Conservation (phyloP, 2,888 invertebrate genomes). For the Cataglyphis albicans region DNA sequence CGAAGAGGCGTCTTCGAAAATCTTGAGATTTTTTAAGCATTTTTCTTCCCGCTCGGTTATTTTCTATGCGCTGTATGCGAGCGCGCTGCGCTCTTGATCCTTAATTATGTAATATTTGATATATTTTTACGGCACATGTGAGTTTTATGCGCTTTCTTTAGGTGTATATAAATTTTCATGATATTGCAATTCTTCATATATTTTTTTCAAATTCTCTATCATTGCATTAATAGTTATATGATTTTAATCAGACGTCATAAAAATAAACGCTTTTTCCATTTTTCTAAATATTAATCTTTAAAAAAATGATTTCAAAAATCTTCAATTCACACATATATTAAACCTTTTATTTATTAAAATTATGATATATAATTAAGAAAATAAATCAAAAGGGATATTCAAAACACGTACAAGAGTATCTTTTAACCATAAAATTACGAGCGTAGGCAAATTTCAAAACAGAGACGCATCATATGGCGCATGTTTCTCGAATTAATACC, state of each 20-base stretch:
- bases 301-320: not conserved
- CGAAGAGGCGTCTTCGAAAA: slow-evolving; percentile 67
- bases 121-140: not conserved
- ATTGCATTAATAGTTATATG: not conserved
- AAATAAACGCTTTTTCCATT: not conserved
- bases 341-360: not conserved
- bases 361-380: not conserved
- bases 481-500: not conserved
- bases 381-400: not conserved
- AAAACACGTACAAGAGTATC: not conserved
- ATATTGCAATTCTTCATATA: not conserved
- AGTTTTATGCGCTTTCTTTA: not conserved
- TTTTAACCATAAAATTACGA: not conserved
- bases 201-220: not conserved
- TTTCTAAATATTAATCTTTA: not conserved
- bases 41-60: slow-evolving; percentile 15
- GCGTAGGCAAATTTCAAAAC: not conserved
- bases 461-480: not conserved
- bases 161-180: too few species aligned
- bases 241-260: not conserved
- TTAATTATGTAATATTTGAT: not conserved
- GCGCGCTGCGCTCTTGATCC: not conserved
- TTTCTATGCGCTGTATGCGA: not conserved
- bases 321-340: not conserved
- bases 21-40: not conserved